Conservation (phyloP, 2,888 invertebrate species). For the Oxytorus armatus region DNA sequence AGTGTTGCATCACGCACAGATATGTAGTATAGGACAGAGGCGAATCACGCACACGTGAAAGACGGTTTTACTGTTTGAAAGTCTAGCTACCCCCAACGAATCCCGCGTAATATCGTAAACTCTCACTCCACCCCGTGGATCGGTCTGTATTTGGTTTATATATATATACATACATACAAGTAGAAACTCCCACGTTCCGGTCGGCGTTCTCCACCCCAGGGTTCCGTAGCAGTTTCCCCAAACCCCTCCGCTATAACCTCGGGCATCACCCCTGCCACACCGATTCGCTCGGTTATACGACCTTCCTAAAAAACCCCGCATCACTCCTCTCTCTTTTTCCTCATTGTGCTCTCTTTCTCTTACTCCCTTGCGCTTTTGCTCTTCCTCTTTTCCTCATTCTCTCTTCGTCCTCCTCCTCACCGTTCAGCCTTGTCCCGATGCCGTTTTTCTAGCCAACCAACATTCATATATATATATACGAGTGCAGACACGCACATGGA, state of each 20-base stretch:
- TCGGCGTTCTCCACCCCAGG: constrained; percentile 53
- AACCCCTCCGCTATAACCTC: constrained; percentile 66
- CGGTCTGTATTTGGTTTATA: constrained; percentile 15
- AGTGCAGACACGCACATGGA: constrained; percentile 14
- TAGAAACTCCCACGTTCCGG: constrained; percentile 34
- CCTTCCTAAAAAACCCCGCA: constrained; percentile 75
- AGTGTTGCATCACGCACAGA: constrained; percentile 23
- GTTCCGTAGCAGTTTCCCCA: constrained; percentile 25
- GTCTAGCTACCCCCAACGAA: constrained; percentile 80
- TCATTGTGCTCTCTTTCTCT: constrained; percentile 34
- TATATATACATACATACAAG: constrained; percentile 19
- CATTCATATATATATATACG: constrained; percentile 5
- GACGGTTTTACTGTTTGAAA: constrained; percentile 82
- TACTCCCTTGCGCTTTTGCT: constrained; percentile 60
- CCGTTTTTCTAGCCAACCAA: constrained; percentile 21
- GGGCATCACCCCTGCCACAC: constrained; percentile 60
- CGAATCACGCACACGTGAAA: constrained; percentile 75
- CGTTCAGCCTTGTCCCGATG: constrained; percentile 10
- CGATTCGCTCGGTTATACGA: constrained; percentile 77
- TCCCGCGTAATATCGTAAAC: constrained; percentile 72
- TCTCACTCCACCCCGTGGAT: constrained; percentile 64
- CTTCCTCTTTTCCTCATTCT: constrained; percentile 31
- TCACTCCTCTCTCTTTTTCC: constrained; percentile 25
- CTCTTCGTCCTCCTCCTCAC: background rate
- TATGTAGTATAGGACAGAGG: constrained; percentile 54